A percentile compares a stretch with the other conserved stretches of the same genome.
These are phyloP conservation scores for Nowickia ferox DNA, from an alignment of 2,888 invertebrate genomes.

Conservation along the genomic window DNA sequence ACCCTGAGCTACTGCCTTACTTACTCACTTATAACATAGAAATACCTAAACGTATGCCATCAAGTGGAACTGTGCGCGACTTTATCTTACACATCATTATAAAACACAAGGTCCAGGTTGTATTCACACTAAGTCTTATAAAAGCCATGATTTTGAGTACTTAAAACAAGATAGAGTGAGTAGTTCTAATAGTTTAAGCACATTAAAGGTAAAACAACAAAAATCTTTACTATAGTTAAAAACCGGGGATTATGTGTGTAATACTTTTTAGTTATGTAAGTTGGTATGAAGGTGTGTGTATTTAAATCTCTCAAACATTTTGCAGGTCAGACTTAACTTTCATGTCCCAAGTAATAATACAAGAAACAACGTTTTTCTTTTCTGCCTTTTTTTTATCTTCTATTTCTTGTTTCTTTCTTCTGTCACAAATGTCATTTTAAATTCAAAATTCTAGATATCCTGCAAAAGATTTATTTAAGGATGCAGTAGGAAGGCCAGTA, in stretches of 20 bases:
- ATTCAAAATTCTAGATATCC: conserved; percentile 2
- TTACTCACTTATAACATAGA: too few species aligned
- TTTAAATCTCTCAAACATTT: background rate
- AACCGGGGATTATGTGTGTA: background rate
- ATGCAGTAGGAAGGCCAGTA: background rate
- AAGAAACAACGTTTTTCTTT: background rate
- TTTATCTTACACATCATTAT: too few species aligned
- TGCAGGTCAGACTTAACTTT: background rate
- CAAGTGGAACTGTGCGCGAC: too few species aligned
- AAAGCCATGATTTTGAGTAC: background rate
- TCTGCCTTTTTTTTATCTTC: background rate
- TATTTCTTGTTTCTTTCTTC: background rate
- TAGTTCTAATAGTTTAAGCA: conserved; percentile 3
- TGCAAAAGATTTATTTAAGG: background rate
- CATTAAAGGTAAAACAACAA: background rate
- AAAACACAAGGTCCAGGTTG: too few species aligned
- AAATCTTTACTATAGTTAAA: background rate
- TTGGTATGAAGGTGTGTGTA: background rate
- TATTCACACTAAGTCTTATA: too few species aligned
- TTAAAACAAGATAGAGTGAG: background rate
- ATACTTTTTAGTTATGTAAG: background rate
- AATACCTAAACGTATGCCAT: too few species aligned
- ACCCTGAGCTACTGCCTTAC: too few species aligned
- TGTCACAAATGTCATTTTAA: conserved; percentile 29
- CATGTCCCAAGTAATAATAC: background rate